Evolutionary conservation across 2,797 vertebrate genomes (phyloP).

Genomic region (Synanceia verrucosa): DNA sequence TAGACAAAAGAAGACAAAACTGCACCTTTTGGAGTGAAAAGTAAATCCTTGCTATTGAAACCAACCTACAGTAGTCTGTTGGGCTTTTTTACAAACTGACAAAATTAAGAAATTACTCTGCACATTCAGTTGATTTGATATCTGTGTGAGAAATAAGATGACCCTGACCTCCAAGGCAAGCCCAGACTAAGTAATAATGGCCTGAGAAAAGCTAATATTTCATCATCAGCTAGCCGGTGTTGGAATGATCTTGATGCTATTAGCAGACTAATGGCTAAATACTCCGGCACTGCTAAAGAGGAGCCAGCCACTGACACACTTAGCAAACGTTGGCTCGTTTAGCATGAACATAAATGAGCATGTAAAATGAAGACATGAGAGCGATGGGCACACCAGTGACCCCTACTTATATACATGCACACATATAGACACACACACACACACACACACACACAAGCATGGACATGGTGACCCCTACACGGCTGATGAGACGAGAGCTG

Average conservation of each 20-base stretch:
- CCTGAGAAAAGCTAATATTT: conserved; percentile 81
- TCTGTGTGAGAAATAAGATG: conserved; percentile 46
- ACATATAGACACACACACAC: conserved; percentile 33
- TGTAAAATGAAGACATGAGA: conserved; percentile 76
- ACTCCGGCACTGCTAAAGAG: conserved; percentile 72
- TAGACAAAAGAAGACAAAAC: neutral
- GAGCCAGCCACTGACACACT: conserved; percentile 66
- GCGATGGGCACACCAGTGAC: conserved; percentile 74
- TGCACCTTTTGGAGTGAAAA: neutral
- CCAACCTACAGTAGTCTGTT: neutral
- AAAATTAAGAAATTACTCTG: conserved; percentile 34
- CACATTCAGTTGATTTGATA: conserved; percentile 52
- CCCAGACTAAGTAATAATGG: conserved; percentile 75
- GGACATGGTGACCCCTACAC: conserved; percentile 78
- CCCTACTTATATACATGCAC: conserved; percentile 53
- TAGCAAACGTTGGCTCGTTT: conserved; percentile 75
- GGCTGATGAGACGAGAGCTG: conserved; percentile 80
- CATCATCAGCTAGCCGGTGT: conserved; percentile 75
- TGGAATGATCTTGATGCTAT: conserved; percentile 79
- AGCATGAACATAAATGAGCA: conserved; percentile 73
- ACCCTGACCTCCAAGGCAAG: conserved; percentile 77
- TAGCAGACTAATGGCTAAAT: conserved; percentile 82
- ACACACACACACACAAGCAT: conserved; percentile 38
- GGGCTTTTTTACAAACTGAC: neutral
- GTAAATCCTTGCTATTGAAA: neutral